Percentiles rank a stretch among this genome's conserved stretches.
Evolutionary conservation across 2,888 invertebrate species (phyloP).

Genomic region (Sinhomidia bicolor): DNA sequence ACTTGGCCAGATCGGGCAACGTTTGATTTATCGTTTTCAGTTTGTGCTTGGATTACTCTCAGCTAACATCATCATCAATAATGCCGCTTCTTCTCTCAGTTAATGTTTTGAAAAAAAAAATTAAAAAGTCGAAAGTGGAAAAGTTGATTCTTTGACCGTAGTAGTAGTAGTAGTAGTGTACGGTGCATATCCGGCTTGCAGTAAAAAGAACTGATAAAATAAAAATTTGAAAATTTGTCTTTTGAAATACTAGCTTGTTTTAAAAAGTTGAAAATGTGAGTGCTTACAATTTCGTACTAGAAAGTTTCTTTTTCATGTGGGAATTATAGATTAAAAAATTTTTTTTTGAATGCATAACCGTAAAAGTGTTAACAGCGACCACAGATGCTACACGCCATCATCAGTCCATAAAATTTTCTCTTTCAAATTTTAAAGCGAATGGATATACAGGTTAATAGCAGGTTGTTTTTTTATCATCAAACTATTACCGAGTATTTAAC

Average conservation of each 20-base stretch:
- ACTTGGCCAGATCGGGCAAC: not conserved
- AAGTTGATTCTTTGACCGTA: too few relatives aligned
- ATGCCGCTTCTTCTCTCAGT: not conserved
- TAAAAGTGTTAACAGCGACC: not conserved
- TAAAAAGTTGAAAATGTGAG: too few relatives aligned
- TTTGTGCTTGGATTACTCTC: not conserved
- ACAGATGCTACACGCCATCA: not conserved
- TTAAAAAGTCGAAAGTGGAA: not conserved
- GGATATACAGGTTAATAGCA: slow-evolving; percentile 34
- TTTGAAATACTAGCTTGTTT: too few relatives aligned
- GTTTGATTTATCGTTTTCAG: not conserved
- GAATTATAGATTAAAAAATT: not conserved
- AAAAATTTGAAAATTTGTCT: too few relatives aligned
- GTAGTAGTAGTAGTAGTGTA: too few relatives aligned
- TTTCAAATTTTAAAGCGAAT: not conserved
- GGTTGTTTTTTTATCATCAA: not conserved
- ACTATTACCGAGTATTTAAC: not conserved
- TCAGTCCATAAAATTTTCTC: not conserved
- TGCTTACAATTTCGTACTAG: too few relatives aligned
- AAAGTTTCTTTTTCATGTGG: not conserved
- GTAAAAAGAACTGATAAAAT: too few relatives aligned
- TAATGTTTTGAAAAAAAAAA: not conserved
- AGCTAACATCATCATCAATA: not conserved
- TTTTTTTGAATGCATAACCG: not conserved
- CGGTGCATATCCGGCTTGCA: too few relatives aligned